Base-by-base conservation (phyloP, 1,140 invertebrate genomes). In the Kradibia gibbosae region DNA sequence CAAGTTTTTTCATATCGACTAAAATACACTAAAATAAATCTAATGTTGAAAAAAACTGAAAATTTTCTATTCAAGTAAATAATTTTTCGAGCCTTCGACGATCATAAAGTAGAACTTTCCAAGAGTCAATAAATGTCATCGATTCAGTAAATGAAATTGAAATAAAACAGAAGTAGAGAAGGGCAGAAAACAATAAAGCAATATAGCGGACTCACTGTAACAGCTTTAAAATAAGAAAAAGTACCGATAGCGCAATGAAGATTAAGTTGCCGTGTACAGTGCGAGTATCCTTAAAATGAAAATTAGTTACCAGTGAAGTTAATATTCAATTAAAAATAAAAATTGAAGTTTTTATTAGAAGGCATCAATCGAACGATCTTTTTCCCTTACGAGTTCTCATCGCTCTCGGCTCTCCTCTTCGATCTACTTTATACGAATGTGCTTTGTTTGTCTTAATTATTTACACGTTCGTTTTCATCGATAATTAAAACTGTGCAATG, bases 281-380 rank as follows among this genome's bases (percentile, higher is more conserved):
- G 53, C 73, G 79, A 82, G 76, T 82, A 77, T 55, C 65, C 70
- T 70, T 70, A 39, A 83, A 80, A 80, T 53, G 77, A 73, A 22
- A 74, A 34, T 0, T 72, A 73, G 71, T 17, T 42, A 73, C 50
- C 13, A 31, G 45, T 76, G 76, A 28, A 67, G 76, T 80, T 72
- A 74, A 73, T 62, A 71, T 36, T 65, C 39, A 65, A 82, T 71
- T 79, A 72, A 79, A 80, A 82, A 84, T n/a, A 82, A 67, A 72
- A 82, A 79, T 50, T 53, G 71, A 31, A 36, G 45, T 39, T 4
- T 57, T 71, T 62, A 82, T 72, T 79, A 77, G 80, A 73, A 73
- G 34, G 76, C 45, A 80, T 71, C 81, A 82, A 84, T 83, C 83
- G 80, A 80, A 53, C 65, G 81, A 80, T 84, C 82, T 84, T 50